Base-by-base conservation (phyloP, 2,797 vertebrate species). In the Eutrigla gurnardus region DNA sequence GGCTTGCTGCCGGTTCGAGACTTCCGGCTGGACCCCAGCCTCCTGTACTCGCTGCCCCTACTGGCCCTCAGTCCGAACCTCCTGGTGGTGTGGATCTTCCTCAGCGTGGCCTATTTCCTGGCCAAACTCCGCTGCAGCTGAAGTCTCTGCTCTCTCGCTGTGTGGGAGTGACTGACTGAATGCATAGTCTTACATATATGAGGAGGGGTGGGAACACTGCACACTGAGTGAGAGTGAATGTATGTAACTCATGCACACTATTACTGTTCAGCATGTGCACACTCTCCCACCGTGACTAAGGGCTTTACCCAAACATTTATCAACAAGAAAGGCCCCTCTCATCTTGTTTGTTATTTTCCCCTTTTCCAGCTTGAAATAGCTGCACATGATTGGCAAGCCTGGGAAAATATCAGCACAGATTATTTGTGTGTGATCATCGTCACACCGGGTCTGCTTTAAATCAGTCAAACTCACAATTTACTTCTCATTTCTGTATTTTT, bases 11-110 rank as follows among this genome's bases (percentile, higher is more conserved):
- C 98, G 68, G 94, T 98, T 94, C 97, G 97, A 82, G 97, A 99
- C 94, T 94, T 97, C 93, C 96, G 96, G 86, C 95, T 99, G 95
- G 98, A 99, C 87, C 96, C 97, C 93, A 97, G 95, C 94, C 97
- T 99, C 68, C 95, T 99, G 91, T 99, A 99, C 95, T 99, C 98
- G 75, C 95, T 99, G 91, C 98, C 98, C 87, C 95, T 99, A 86
- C 91, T 99, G 92, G 97, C 98, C 66, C 94, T 99, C 89, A 99
- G 97, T 95, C 98, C 98, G 88, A 98, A 97, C 96, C 96, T 99
- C 92, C 96, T 99, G 93, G 93, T 99, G 94, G 97, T 97, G 94
- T 99, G 98, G 97, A 95, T 99, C 92, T 98, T 98, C 85, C 96
- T 99, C 94, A 99, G 96, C 88, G 92, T 99, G 93, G 96, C 97